A percentile compares a stretch with the other conserved stretches of the same genome.
These are phyloP conservation scores for Myrmecophaga tridactyla DNA, from an alignment of 2,113 vertebrate genomes.

Conservation along the genomic window DNA sequence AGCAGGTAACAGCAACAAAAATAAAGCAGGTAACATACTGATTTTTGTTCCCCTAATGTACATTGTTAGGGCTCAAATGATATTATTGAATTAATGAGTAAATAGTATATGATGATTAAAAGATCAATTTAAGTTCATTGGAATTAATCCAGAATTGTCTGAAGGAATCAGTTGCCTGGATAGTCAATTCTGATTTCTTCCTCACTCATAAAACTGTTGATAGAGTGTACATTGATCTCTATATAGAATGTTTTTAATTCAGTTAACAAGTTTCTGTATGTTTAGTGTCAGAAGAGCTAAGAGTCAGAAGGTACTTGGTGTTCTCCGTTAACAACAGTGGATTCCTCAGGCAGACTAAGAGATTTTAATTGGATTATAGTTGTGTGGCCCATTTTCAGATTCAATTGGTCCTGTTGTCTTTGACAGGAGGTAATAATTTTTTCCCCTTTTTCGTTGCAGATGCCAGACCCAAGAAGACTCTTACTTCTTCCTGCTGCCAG, in stretches of 20 bases:
- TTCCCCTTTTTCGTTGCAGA: conserved; percentile 66
- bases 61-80: neutral
- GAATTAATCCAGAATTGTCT: conserved; percentile 40
- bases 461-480: conserved; percentile 64
- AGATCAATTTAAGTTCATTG: neutral
- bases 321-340: neutral
- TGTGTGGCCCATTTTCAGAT: conserved; percentile 6
- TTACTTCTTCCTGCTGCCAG: conserved; percentile 65
- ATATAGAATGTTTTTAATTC: conserved; percentile 3
- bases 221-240: neutral
- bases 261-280: conserved; percentile 32
- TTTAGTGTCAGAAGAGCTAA: neutral
- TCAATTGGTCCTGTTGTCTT: conserved; percentile 27
- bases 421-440: conserved; percentile 41
- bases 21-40: neutral
- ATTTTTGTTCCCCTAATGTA: conserved; percentile 10
- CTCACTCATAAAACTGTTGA: conserved; percentile 21
- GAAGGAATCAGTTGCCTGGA: neutral
- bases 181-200: conserved; percentile 9
- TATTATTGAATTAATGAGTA: conserved; percentile 11
- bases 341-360: neutral
- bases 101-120: conserved; percentile 19
- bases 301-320: neutral
- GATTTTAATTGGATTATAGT: neutral
- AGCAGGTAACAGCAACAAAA: neutral